A percentile compares a stretch with the other conserved stretches of the same genome.
Evolutionary conservation across 2,113 vertebrate genomes (phyloP).

Genomic region (Deroptyus accipitrinus): DNA sequence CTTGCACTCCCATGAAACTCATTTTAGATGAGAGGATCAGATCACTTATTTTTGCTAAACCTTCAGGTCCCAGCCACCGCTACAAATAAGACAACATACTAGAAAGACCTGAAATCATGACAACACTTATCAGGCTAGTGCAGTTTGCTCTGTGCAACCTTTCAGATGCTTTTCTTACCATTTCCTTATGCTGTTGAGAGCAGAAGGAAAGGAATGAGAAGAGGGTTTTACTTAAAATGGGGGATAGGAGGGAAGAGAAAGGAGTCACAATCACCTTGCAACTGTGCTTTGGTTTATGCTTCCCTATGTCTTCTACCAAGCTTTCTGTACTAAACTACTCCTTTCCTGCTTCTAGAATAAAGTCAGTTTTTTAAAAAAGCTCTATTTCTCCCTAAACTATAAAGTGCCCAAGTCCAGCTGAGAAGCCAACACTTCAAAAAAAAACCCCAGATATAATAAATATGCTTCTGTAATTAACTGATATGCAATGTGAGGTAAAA

Average conservation of each 20-base stretch:
- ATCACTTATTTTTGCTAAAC: background rate
- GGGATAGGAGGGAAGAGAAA: background rate
- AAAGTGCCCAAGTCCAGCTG: background rate
- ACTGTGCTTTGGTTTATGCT: background rate
- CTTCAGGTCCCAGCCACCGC: background rate
- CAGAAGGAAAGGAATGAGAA: background rate
- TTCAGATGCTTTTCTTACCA: background rate
- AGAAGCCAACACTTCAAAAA: background rate
- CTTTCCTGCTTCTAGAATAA: background rate
- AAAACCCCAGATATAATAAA: background rate
- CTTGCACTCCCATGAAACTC: background rate
- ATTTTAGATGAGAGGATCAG: background rate
- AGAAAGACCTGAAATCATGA: background rate
- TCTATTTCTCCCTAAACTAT: background rate
- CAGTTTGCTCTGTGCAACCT: background rate
- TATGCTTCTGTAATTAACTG: background rate
- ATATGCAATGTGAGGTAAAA: background rate
- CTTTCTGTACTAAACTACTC: background rate
- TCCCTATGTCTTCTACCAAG: background rate
- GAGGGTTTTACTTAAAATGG: background rate
- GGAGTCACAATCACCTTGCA: background rate
- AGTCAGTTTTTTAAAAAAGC: background rate
- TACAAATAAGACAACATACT: background rate
- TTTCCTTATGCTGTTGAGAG: background rate
- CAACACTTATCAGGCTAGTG: background rate